Evolutionary conservation across 2,888 invertebrate genomes (phyloP).

Genomic region (Podotricha telesiphe): DNA sequence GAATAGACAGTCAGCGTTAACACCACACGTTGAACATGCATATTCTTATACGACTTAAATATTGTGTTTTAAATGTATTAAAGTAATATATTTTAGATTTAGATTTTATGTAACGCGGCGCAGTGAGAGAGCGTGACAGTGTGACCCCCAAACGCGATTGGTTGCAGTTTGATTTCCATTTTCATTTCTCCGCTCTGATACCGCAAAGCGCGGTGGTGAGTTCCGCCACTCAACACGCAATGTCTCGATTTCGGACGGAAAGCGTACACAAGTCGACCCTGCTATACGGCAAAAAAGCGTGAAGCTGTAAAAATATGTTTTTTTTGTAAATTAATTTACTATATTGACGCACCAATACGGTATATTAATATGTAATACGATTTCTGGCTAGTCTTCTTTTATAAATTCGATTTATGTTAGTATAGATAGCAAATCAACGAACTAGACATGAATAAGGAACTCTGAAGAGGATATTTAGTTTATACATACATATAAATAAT

Average conservation of each 20-base stretch:
- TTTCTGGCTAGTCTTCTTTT: too few relatives aligned
- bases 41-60: not conserved
- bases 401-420: not conserved
- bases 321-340: too few relatives aligned
- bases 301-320: too few relatives aligned
- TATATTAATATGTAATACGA: too few relatives aligned
- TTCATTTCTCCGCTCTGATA: too few relatives aligned
- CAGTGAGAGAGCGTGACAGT: not conserved
- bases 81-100: not conserved
- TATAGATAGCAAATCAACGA: not conserved
- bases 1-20: not conserved
- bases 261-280: too few relatives aligned
- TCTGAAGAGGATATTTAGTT: constrained; percentile 53
- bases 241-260: too few relatives aligned
- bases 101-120: not conserved
- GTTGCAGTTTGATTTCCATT: too few relatives aligned
- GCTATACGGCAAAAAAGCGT: too few relatives aligned
- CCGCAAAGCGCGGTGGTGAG: not conserved
- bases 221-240: not conserved
- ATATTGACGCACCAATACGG: too few relatives aligned
- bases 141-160: too few relatives aligned
- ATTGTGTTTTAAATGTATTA: not conserved
- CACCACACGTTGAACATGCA: not conserved
- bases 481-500: constrained; percentile 52
- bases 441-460: constrained; percentile 30